Conservation (phyloP, 2,113 vertebrate genomes). For the Galbula dea region DNA sequence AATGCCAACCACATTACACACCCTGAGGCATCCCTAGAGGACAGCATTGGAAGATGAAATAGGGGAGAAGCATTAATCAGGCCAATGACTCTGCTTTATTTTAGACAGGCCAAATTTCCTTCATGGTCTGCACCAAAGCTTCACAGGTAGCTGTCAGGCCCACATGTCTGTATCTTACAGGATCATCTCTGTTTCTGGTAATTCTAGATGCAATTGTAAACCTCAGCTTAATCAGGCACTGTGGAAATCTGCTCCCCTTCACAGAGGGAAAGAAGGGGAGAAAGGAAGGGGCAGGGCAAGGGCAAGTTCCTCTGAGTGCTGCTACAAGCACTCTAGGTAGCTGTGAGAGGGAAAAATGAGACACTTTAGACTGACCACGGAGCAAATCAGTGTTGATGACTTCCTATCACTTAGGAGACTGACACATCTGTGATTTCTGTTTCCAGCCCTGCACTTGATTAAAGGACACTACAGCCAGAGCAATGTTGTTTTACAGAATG, state of each 20-base stretch:
- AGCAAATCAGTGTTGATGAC: background rate
- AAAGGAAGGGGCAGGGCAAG: background rate
- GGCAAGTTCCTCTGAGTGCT: background rate
- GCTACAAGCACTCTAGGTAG: background rate
- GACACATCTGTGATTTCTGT: background rate
- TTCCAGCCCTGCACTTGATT: constrained; percentile 15
- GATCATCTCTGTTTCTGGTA: background rate
- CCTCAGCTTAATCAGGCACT: background rate
- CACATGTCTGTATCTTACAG: background rate
- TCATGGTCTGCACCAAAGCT: background rate
- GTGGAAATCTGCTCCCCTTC: background rate
- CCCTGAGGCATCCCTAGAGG: background rate
- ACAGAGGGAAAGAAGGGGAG: background rate
- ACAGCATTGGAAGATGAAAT: background rate
- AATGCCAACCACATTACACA: background rate
- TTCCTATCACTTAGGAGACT: background rate
- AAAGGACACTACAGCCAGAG: background rate
- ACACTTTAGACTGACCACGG: background rate
- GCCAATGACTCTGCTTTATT: background rate
- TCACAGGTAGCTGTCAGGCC: background rate
- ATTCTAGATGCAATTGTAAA: background rate
- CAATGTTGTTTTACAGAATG: constrained; percentile 67
- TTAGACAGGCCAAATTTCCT: background rate
- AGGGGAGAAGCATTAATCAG: background rate
- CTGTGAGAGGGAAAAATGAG: background rate